Percentiles rank a stretch among this genome's conserved stretches.
Evolutionary conservation across 2,113 vertebrate genomes (phyloP).

Genomic region (Natator depressus): DNA sequence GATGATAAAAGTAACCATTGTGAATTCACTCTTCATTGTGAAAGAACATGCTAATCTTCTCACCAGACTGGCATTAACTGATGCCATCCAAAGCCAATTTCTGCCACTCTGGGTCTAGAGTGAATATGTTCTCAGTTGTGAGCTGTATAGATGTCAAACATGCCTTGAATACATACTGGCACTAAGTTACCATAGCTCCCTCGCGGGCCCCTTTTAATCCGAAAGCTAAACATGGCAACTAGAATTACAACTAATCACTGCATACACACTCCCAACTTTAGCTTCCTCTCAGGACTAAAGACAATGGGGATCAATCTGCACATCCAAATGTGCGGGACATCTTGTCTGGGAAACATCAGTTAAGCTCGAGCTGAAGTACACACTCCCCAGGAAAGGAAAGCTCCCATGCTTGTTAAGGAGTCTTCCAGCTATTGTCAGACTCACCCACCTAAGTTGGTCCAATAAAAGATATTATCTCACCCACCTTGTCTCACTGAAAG

Average conservation of each 20-base stretch:
- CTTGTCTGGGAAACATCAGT: neutral
- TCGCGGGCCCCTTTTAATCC: neutral
- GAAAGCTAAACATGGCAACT: neutral
- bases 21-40: neutral
- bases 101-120: neutral
- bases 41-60: neutral
- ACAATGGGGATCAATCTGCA: neutral
- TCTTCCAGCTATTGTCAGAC: neutral
- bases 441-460: neutral
- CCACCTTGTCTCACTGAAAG: neutral
- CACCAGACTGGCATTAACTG: neutral
- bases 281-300: neutral
- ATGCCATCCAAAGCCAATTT: neutral
- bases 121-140: neutral
- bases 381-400: neutral
- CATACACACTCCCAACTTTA: neutral
- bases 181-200: neutral
- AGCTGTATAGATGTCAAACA: neutral
- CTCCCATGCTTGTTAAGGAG: neutral
- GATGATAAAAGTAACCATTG: neutral
- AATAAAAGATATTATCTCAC: too few species aligned
- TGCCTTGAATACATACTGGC: neutral
- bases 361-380: neutral
- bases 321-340: neutral
- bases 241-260: neutral